A percentile compares a stretch with the other conserved stretches of the same genome.
These are phyloP conservation scores for Asteroscopus sphinx DNA, from an alignment of 2,888 invertebrate species.

Conservation along the genomic window DNA sequence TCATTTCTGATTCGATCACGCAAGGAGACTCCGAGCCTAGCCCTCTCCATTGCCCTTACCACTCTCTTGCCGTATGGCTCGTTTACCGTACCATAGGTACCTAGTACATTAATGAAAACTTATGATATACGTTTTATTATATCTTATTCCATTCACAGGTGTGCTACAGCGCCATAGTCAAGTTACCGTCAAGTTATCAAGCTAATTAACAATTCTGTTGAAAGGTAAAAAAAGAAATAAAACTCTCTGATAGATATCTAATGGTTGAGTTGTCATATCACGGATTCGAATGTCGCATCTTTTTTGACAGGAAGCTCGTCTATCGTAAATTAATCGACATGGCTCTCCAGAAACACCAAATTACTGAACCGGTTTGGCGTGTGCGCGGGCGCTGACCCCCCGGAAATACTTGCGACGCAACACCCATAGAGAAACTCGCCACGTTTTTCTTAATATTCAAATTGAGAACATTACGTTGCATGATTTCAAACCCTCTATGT, in stretches of 20 bases:
- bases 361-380: slow-evolving; percentile 84
- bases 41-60: too few relatives aligned
- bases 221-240: slow-evolving; percentile 62
- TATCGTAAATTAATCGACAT: slow-evolving; percentile 81
- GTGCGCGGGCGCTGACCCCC: slow-evolving; percentile 73
- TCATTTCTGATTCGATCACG: too few relatives aligned
- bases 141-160: slow-evolving; percentile 10
- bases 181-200: slow-evolving; percentile 52
- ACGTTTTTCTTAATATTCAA: slow-evolving; percentile 67
- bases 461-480: slow-evolving; percentile 53
- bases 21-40: too few relatives aligned
- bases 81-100: too few relatives aligned
- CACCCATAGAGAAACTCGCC: slow-evolving; percentile 65
- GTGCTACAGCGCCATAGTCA: slow-evolving; percentile 15
- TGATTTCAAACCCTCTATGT: slow-evolving; percentile 45
- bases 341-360: slow-evolving; percentile 76
- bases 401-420: slow-evolving; percentile 71
- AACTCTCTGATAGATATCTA: slow-evolving; percentile 63
- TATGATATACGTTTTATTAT: not conserved
- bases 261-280: slow-evolving; percentile 70
- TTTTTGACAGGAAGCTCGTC: slow-evolving; percentile 82
- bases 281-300: slow-evolving; percentile 63
- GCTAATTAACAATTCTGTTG: slow-evolving; percentile 65
- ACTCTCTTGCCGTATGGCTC: too few relatives aligned
- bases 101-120: too few relatives aligned